phyloP scores from a whole-genome alignment of 1,140 invertebrate species.

The Temnothorax longispinosus region DNA sequence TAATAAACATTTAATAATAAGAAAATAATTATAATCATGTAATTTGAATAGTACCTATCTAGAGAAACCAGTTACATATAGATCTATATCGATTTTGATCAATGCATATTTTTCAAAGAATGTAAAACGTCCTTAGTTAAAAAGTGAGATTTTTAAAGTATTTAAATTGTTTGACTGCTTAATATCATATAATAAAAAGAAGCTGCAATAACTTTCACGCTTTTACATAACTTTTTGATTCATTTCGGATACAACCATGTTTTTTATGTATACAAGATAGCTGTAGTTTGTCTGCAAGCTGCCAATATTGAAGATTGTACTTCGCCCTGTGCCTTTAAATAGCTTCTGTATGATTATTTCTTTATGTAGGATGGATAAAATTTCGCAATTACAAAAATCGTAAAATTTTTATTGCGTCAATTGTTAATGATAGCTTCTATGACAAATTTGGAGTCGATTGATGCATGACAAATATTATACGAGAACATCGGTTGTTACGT shows the following conservation, averaged over 20 bases:
- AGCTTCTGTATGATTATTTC: slow-evolving; percentile 27
- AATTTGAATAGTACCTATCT: slow-evolving; percentile 11
- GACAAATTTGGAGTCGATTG: neutral
- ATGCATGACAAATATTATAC: neutral
- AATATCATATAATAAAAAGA: slow-evolving; percentile 24
- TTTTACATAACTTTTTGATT: slow-evolving; percentile 32
- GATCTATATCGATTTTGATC: neutral
- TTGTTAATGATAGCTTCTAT: slow-evolving; percentile 18
- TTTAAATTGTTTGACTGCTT: slow-evolving; percentile 27
- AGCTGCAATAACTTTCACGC: slow-evolving; percentile 1
- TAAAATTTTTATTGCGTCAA: slow-evolving; percentile 8
- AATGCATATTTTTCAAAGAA: slow-evolving; percentile 16
- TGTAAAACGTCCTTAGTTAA: slow-evolving; percentile 10
- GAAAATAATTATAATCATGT: neutral
- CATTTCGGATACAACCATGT: slow-evolving; percentile 3
- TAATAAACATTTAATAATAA: slow-evolving; percentile 30
- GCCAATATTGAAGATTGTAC: slow-evolving; percentile 50
- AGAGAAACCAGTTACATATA: neutral
- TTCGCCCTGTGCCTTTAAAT: slow-evolving; percentile 34
- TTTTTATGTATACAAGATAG: neutral
- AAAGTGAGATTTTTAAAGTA: neutral
- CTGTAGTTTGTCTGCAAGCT: slow-evolving; percentile 23
- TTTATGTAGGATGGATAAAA: neutral
- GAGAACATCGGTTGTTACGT: neutral
- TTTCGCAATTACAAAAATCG: slow-evolving; percentile 20